Evolutionary conservation across 2,113 vertebrate species (phyloP).

Genomic region (Gnathonemus longibarbis): DNA sequence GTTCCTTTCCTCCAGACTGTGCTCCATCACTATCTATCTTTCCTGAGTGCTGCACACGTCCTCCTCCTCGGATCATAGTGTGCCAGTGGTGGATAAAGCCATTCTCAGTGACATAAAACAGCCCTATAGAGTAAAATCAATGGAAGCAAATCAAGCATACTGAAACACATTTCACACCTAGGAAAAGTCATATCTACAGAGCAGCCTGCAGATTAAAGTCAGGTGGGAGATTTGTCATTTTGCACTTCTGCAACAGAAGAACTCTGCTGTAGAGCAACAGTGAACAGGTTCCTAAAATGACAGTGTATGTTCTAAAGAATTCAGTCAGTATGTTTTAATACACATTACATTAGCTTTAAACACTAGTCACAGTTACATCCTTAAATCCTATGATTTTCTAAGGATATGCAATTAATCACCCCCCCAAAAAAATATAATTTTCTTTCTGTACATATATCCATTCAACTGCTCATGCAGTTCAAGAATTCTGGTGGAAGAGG

Average conservation of each 20-base stretch:
- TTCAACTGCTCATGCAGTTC: background rate
- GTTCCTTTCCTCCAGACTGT: background rate
- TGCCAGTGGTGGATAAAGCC: background rate
- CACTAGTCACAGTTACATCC: background rate
- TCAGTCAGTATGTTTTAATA: background rate
- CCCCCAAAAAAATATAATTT: background rate
- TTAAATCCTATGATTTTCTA: background rate
- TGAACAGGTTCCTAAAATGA: background rate
- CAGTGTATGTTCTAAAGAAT: background rate
- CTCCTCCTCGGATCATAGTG: background rate
- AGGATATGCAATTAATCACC: background rate
- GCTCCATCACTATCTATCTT: background rate
- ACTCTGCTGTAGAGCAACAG: background rate
- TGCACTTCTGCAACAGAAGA: background rate
- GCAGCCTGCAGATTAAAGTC: background rate
- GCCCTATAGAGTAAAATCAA: background rate
- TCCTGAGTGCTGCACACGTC: background rate
- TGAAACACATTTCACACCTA: background rate
- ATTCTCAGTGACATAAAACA: constrained; percentile 15
- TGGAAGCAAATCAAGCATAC: constrained; percentile 8
- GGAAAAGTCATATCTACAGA: background rate
- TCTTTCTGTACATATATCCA: background rate
- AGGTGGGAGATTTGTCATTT: background rate
- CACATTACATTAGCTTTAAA: background rate
- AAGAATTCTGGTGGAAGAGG: background rate